Conservation (phyloP, 2,797 vertebrate species). For the Ciconia nigra region DNA sequence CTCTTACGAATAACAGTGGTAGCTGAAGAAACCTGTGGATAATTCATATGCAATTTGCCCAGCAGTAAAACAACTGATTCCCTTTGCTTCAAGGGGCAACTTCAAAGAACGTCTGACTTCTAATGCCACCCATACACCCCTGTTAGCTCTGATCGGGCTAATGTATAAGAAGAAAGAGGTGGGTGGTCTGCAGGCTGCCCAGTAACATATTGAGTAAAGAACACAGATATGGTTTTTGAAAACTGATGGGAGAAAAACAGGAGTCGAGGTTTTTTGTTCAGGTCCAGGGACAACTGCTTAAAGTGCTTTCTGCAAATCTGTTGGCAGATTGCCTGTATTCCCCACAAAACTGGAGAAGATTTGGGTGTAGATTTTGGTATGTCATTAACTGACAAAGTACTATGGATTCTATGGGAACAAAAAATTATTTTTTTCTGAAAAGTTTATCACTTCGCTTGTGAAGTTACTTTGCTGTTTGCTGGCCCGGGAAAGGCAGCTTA, state of each 20-base stretch:
- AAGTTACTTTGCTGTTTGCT: not conserved
- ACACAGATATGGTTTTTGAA: not conserved
- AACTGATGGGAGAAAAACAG: not conserved
- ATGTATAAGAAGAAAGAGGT: not conserved
- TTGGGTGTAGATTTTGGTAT: not conserved
- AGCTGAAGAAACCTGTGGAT: not conserved
- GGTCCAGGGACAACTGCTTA: not conserved
- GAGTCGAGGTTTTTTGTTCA: not conserved
- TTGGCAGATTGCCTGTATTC: not conserved
- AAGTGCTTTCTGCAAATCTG: not conserved
- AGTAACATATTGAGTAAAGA: not conserved
- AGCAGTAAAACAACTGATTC: not conserved
- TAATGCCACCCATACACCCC: not conserved
- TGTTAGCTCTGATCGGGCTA: not conserved
- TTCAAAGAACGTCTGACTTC: not conserved
- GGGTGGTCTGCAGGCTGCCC: not conserved
- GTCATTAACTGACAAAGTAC: not conserved
- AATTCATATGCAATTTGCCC: not conserved
- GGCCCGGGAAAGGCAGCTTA: not conserved
- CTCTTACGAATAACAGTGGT: not conserved
- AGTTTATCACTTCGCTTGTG: not conserved
- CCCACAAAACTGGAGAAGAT: not conserved
- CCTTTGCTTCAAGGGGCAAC: not conserved
- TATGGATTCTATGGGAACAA: not conserved
- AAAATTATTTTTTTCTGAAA: not conserved